A percentile compares a stretch with the other conserved stretches of the same genome.
These are phyloP conservation scores for Andrena dorsata DNA, from an alignment of 2,888 invertebrate genomes.

Conservation along the genomic window DNA sequence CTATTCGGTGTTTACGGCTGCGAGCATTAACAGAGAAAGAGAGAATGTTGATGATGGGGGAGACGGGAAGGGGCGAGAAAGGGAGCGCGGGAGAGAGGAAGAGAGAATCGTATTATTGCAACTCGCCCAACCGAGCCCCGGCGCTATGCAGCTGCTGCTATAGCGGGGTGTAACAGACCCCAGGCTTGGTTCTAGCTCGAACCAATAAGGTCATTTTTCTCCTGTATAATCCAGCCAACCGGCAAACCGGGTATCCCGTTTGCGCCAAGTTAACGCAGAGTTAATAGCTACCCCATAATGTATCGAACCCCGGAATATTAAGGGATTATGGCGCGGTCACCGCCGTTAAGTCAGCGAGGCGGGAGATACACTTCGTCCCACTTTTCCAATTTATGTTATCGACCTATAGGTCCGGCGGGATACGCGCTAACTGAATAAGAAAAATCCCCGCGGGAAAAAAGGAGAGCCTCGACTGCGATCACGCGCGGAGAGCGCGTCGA, in stretches of 20 bases:
- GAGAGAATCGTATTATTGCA: constrained; percentile 82
- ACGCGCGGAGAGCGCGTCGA: too few relatives aligned
- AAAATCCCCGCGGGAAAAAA: neutral
- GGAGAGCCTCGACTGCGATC: neutral
- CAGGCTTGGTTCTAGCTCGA: constrained; percentile 74
- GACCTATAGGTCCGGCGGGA: constrained; percentile 6
- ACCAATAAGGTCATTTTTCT: constrained; percentile 81
- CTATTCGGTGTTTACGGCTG: constrained; percentile 81
- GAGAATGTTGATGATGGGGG: constrained; percentile 52
- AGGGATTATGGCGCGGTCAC: constrained; percentile 76
- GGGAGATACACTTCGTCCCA: constrained; percentile 62
- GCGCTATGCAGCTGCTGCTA: constrained; percentile 72
- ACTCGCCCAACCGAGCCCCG: constrained; percentile 69
- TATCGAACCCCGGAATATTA: constrained; percentile 79
- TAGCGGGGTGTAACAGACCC: constrained; percentile 74
- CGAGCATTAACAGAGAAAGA: constrained; percentile 78
- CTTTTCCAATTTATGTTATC: constrained; percentile 60
- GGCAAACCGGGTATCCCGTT: constrained; percentile 75
- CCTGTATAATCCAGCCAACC: constrained; percentile 77
- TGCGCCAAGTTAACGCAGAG: constrained; percentile 80
- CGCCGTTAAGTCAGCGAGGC: constrained; percentile 64
- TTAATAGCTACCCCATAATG: constrained; percentile 79
- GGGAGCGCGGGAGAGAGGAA: constrained; percentile 22
- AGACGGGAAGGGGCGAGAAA: constrained; percentile 29
- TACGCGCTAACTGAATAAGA: neutral